A percentile compares a stretch with the other conserved stretches of the same genome.
Evolutionary conservation across 2,797 vertebrate genomes (phyloP).

Genomic region (Coreius guichenoti): DNA sequence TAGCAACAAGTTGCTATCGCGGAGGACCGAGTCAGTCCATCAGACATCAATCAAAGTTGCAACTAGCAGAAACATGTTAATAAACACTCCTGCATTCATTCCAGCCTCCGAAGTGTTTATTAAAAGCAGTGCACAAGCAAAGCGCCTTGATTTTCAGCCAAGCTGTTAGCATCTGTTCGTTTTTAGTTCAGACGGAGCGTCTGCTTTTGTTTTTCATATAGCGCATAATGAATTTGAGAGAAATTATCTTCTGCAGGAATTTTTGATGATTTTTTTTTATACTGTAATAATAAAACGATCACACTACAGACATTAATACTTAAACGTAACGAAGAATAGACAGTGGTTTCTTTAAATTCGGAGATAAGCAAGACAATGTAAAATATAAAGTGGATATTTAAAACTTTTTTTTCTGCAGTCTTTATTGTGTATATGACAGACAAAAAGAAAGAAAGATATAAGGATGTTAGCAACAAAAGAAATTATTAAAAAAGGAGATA

Average conservation of each 20-base stretch:
- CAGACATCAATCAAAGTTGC: background rate
- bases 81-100: background rate
- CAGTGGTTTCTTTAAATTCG: background rate
- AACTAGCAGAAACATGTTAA: background rate
- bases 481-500: background rate
- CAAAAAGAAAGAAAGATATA: background rate
- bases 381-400: background rate
- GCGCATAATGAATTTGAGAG: background rate
- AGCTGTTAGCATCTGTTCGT: background rate
- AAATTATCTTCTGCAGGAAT: background rate
- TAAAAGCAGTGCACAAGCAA: background rate
- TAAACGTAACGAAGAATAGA: background rate
- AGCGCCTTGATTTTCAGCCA: background rate
- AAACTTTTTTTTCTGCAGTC: background rate
- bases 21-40: background rate
- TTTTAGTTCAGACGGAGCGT: background rate
- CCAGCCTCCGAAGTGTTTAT: background rate
- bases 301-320: background rate
- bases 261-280: background rate
- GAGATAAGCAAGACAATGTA: background rate
- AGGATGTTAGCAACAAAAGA: background rate
- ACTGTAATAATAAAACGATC: background rate
- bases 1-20: slow-evolving; percentile 37
- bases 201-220: background rate
- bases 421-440: background rate